Evolutionary conservation across 2,113 vertebrate genomes (phyloP).

Genomic region (Stercorarius parasiticus): DNA sequence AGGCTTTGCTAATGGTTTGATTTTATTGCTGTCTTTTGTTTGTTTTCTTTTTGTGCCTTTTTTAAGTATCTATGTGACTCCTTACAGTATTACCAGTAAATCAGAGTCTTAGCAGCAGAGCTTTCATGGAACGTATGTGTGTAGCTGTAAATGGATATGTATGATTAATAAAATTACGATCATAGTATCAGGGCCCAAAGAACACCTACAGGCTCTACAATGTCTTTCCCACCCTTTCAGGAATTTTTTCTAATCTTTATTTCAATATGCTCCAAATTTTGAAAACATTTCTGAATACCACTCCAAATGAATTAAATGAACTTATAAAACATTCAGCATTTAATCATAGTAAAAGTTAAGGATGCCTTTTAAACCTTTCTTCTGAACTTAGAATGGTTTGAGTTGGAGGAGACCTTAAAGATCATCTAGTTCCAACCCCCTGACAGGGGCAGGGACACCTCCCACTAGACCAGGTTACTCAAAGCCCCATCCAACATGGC

Average conservation of each 20-base stretch:
- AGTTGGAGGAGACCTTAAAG: not conserved
- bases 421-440: not conserved
- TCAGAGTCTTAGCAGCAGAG: not conserved
- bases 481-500: not conserved
- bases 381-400: not conserved
- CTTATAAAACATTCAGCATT: not conserved
- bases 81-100: not conserved
- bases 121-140: not conserved
- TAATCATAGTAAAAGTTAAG: not conserved
- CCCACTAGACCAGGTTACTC: not conserved
- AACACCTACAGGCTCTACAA: not conserved
- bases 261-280: not conserved
- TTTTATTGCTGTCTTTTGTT: not conserved
- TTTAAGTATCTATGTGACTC: not conserved
- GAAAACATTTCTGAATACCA: not conserved
- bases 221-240: accelerated
- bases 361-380: not conserved
- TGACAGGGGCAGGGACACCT: not conserved
- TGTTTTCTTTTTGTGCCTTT: not conserved
- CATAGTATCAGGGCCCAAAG: not conserved
- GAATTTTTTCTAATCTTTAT: not conserved
- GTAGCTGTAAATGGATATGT: not conserved
- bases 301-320: not conserved
- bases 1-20: not conserved
- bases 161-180: not conserved